A percentile compares a stretch with the other conserved stretches of the same genome.
These are phyloP conservation scores for Agrochola macilenta DNA, from an alignment of 2,888 invertebrate genomes.

Conservation along the genomic window DNA sequence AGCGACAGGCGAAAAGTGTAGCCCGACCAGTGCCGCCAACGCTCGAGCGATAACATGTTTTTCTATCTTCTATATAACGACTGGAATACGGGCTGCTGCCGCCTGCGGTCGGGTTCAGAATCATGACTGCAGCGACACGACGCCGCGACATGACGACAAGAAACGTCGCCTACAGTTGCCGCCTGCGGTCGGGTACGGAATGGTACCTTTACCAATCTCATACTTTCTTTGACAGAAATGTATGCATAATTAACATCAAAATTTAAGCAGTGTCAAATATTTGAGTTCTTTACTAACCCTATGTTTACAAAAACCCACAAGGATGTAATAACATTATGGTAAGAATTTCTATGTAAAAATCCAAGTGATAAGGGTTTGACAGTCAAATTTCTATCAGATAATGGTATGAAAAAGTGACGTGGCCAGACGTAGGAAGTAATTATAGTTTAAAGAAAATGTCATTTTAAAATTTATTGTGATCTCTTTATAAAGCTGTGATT, in stretches of 20 bases:
- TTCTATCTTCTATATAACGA: too few relatives aligned
- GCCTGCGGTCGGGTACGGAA: too few relatives aligned
- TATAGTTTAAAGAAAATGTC: conserved; percentile 55
- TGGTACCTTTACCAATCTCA: background rate
- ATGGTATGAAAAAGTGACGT: conserved; percentile 71
- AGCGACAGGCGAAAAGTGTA: too few relatives aligned
- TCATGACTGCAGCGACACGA: too few relatives aligned
- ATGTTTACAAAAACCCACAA: conserved; percentile 48
- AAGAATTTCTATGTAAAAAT: conserved; percentile 70
- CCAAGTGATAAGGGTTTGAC: conserved; percentile 79
- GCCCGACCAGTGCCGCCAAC: too few relatives aligned
- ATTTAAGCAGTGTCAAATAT: conserved; percentile 34
- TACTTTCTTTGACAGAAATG: background rate
- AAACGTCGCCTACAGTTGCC: too few relatives aligned
- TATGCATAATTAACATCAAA: background rate
- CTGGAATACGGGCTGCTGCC: too few relatives aligned
- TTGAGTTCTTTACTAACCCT: conserved; percentile 44
- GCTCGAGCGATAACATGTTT: too few relatives aligned
- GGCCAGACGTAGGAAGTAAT: conserved; percentile 63
- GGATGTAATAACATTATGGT: conserved; percentile 63
- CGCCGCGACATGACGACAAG: too few relatives aligned
- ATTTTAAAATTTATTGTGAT: conserved; percentile 4
- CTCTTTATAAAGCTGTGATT: background rate
- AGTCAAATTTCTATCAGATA: conserved; percentile 73
- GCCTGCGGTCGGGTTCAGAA: too few relatives aligned